Evolutionary conservation across 2,113 vertebrate genomes (phyloP).

Genomic region (Cathartes aura): DNA sequence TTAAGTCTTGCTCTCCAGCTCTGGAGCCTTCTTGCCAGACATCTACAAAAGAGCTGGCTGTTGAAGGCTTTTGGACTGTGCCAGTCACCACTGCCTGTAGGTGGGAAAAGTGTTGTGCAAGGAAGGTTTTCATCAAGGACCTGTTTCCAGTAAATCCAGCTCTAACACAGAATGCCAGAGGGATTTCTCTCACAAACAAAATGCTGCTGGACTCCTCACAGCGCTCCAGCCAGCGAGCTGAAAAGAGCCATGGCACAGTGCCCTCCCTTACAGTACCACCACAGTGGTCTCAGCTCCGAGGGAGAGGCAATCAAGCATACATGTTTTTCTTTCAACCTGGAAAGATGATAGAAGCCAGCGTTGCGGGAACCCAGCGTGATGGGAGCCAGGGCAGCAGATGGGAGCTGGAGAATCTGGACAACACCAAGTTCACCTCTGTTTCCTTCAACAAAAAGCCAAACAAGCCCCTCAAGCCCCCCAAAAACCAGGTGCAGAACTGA

Average conservation of each 20-base stretch:
- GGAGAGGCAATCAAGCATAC: background rate
- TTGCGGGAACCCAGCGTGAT: background rate
- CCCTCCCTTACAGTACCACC: background rate
- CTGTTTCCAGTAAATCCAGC: slow-evolving; percentile 29
- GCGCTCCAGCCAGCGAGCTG: background rate
- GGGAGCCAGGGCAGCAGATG: background rate
- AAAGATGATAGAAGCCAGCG: background rate
- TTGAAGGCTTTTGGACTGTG: background rate
- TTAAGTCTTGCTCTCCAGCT: background rate
- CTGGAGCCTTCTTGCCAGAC: background rate
- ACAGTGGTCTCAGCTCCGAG: rapidly evolving
- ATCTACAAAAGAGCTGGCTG: background rate
- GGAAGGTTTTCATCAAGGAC: slow-evolving; percentile 23
- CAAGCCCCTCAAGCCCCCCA: background rate
- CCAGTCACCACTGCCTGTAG: background rate
- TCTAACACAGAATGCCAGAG: background rate
- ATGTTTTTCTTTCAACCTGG: background rate
- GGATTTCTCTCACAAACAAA: background rate
- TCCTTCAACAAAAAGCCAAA: background rate
- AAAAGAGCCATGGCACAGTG: background rate
- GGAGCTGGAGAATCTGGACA: background rate
- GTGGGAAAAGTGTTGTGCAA: background rate
- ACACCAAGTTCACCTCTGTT: background rate
- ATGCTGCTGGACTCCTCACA: background rate
- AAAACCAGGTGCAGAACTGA: background rate